These are phyloP conservation scores for Lamproptera curius DNA, from an alignment of 2,888 invertebrate species.

Conservation along the genomic window DNA sequence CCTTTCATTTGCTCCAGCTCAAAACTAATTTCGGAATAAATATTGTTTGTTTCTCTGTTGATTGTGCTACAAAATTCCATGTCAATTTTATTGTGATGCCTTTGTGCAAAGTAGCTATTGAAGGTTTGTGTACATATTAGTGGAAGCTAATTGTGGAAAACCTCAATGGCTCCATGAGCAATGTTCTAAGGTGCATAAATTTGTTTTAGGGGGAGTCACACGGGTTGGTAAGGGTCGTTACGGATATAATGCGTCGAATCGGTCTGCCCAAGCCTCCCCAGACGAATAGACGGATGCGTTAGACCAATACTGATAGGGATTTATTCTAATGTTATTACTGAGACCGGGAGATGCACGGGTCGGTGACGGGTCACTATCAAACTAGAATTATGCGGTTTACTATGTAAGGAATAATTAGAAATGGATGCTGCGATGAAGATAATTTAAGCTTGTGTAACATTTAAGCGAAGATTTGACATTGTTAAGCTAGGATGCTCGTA, in stretches of 20 bases:
- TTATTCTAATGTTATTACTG: neutral
- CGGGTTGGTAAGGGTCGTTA: conserved; percentile 18
- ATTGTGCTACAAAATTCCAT: too few relatives aligned
- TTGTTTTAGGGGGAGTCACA: conserved; percentile 22
- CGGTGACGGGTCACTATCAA: conserved; percentile 1
- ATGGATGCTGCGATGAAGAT: neutral
- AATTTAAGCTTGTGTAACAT: conserved; percentile 3
- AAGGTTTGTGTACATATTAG: conserved; percentile 1
- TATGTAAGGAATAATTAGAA: conserved; percentile 2
- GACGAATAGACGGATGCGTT: conserved; percentile 1
- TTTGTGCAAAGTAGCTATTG: neutral
- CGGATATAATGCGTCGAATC: conserved; percentile 9
- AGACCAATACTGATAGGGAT: conserved; percentile 4
- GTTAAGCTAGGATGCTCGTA: neutral
- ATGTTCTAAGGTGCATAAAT: conserved; percentile 17
- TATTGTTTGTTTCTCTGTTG: too few relatives aligned
- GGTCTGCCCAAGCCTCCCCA: conserved; percentile 1
- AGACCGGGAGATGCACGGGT: conserved; percentile 13
- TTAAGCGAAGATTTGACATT: neutral
- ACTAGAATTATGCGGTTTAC: neutral
- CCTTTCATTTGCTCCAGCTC: too few relatives aligned
- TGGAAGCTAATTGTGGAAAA: neutral
- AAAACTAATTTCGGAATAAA: too few relatives aligned
- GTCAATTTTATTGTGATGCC: neutral
- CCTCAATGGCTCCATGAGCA: conserved; percentile 3